These are phyloP conservation scores for Acanthosepion esculentum DNA, from an alignment of 2,888 invertebrate genomes.

Conservation along the genomic window DNA sequence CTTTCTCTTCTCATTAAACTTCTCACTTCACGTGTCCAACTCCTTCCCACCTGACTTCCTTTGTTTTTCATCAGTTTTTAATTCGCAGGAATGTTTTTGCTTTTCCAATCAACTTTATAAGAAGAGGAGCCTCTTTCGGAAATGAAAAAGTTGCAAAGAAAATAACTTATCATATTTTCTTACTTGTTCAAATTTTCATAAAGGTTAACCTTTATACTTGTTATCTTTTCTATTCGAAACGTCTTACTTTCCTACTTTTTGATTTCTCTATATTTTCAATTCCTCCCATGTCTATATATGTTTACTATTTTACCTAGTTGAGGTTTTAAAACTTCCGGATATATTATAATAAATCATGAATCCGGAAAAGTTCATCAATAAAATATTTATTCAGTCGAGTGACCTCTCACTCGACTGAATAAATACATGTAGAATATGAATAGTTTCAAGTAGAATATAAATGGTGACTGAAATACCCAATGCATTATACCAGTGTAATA, in stretches of 20 bases:
- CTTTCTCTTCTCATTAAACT: background rate
- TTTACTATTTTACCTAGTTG: too few relatives aligned
- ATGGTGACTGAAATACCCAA: too few relatives aligned
- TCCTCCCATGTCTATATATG: background rate
- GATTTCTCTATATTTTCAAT: background rate
- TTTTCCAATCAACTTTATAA: background rate
- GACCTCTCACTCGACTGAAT: too few relatives aligned
- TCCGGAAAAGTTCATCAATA: too few relatives aligned
- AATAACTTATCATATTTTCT: background rate
- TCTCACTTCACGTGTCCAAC: background rate
- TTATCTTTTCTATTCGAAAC: background rate
- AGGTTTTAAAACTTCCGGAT: too few relatives aligned
- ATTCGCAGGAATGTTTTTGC: background rate
- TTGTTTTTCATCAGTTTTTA: background rate
- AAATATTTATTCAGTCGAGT: too few relatives aligned
- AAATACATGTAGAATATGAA: too few relatives aligned
- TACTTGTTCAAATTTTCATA: background rate
- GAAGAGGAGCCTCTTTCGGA: background rate
- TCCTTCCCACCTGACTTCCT: background rate
- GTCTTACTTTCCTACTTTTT: background rate
- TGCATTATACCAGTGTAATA: too few relatives aligned
- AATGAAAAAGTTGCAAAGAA: background rate
- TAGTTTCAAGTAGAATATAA: too few relatives aligned
- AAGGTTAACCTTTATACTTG: background rate
- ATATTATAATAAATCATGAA: too few relatives aligned